phyloP scores from a whole-genome alignment of 2,113 vertebrate species.

The Labrus mixtus region DNA sequence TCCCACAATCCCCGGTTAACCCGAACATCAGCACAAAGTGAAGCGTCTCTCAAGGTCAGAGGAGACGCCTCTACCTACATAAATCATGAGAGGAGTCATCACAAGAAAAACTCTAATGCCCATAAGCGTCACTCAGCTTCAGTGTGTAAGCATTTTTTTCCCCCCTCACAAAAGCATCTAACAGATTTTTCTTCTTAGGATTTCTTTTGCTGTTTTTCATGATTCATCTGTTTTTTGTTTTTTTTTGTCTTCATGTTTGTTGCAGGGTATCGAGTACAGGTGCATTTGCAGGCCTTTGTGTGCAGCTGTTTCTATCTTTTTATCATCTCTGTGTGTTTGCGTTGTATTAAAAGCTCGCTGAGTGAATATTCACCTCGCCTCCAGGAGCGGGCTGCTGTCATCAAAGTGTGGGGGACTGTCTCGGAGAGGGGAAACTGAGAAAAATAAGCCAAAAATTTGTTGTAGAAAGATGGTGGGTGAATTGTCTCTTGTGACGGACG shows the following conservation, averaged over 20 bases:
- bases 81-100: constrained; percentile 83
- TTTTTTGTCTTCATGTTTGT: constrained; percentile 52
- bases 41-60: constrained; percentile 83
- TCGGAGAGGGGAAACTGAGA: not conserved
- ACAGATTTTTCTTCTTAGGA: constrained; percentile 38
- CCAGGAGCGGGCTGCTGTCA: not conserved
- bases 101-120: constrained; percentile 73
- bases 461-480: not conserved
- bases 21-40: constrained; percentile 82
- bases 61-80: constrained; percentile 79
- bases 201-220: constrained; percentile 48
- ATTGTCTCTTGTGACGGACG: not conserved
- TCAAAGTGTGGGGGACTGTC: not conserved
- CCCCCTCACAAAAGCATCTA: constrained; percentile 58
- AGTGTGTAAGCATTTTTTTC: constrained; percentile 64
- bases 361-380: constrained; percentile 45
- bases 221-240: constrained; percentile 53
- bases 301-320: constrained; percentile 36
- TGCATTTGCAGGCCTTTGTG: constrained; percentile 17
- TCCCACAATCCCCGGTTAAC: constrained; percentile 81
- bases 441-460: not conserved
- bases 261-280: constrained; percentile 31
- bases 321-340: constrained; percentile 31
- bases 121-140: constrained; percentile 72
- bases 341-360: constrained; percentile 29